These are phyloP conservation scores for Apaloderma vittatum DNA, from an alignment of 2,113 vertebrate species.

Conservation along the genomic window DNA sequence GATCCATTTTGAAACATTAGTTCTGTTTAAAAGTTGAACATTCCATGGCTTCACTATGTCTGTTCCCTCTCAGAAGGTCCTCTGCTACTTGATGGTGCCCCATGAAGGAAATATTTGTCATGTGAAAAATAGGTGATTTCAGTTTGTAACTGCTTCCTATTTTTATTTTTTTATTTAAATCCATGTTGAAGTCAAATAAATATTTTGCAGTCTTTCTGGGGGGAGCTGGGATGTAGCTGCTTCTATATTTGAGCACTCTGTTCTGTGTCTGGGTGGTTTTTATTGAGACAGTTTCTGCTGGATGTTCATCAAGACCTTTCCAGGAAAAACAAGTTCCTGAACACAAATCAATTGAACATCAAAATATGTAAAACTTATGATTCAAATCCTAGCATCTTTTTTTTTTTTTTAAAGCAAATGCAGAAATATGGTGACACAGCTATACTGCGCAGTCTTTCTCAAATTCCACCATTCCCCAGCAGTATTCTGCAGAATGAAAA, in stretches of 20 bases:
- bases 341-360: background rate
- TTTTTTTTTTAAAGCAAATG: background rate
- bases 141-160: background rate
- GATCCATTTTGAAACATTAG: background rate
- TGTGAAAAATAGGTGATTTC: background rate
- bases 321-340: background rate
- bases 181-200: background rate
- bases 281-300: background rate
- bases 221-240: fast-evolving
- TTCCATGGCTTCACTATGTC: background rate
- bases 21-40: background rate
- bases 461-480: background rate
- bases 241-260: background rate
- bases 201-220: background rate
- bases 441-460: background rate
- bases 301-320: background rate
- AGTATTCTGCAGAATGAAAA: background rate
- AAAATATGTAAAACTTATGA: background rate
- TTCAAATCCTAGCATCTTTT: background rate
- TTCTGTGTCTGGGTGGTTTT: background rate
- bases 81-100: background rate
- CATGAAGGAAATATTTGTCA: background rate
- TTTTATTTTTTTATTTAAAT: background rate
- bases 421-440: background rate
- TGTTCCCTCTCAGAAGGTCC: background rate